Percentiles rank a stretch among this genome's conserved stretches.
These are phyloP conservation scores for Tetragonula clypearis DNA, from an alignment of 1,140 invertebrate genomes.

Conservation along the genomic window DNA sequence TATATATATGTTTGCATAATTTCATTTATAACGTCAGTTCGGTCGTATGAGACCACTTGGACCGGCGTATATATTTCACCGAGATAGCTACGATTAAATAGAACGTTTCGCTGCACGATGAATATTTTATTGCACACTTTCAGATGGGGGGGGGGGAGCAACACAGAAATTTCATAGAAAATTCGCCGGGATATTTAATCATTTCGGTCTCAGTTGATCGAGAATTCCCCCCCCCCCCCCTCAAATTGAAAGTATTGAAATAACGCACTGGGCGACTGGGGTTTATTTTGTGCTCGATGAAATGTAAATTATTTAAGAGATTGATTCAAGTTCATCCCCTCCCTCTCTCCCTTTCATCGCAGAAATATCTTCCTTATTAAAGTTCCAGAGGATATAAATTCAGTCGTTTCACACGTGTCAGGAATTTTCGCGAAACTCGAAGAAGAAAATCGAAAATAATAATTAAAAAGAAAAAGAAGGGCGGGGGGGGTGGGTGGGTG, in stretches of 20 bases:
- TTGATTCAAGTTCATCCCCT: neutral
- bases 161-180: neutral
- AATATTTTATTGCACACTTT: neutral
- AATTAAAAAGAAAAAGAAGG: too few species aligned
- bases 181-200: neutral
- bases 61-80: too few species aligned
- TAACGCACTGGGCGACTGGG: neutral
- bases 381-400: neutral
- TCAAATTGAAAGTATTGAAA: neutral
- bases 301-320: neutral
- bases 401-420: neutral
- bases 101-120: neutral
- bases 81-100: neutral
- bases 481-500: too few species aligned
- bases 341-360: too few species aligned
- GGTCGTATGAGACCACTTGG: too few species aligned
- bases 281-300: neutral
- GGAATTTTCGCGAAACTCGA: neutral
- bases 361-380: neutral
- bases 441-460: too few species aligned
- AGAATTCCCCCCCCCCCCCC: neutral
- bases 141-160: neutral
- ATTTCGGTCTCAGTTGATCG: too few species aligned
- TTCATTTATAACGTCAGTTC: too few species aligned
- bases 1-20: too few species aligned